Evolutionary conservation across 2,888 invertebrate genomes (phyloP).

Genomic region (Ctenicera cuprea): DNA sequence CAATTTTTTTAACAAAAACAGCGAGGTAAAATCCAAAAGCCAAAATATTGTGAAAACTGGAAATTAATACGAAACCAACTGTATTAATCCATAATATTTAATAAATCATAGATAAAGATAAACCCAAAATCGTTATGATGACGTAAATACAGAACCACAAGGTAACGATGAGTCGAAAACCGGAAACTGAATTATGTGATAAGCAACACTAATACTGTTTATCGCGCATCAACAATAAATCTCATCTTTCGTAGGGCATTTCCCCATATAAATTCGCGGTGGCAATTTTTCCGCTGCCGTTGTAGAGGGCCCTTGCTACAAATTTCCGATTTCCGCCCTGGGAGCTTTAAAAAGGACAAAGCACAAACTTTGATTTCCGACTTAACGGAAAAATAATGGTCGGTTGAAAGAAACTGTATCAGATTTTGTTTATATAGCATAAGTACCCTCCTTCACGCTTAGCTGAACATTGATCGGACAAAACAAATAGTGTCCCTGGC

Average conservation of each 20-base stretch:
- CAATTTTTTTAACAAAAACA: too few species aligned
- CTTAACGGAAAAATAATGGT: conserved; percentile 54
- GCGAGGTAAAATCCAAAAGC: neutral
- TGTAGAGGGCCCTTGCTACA: conserved; percentile 47
- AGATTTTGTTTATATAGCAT: conserved; percentile 53
- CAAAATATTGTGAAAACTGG: neutral
- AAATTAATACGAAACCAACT: neutral
- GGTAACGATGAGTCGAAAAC: conserved; percentile 30
- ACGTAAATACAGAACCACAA: neutral
- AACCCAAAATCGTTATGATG: neutral
- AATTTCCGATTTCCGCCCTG: conserved; percentile 54
- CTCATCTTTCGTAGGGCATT: conserved; percentile 43
- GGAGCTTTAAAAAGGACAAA: conserved; percentile 50
- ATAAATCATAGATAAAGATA: neutral
- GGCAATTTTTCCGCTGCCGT: conserved; percentile 45
- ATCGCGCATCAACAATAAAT: conserved; percentile 49
- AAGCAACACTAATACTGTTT: conserved; percentile 45
- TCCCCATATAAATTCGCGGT: conserved; percentile 49
- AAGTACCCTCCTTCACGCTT: conserved; percentile 50
- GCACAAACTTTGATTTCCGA: conserved; percentile 52
- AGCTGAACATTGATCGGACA: conserved; percentile 47
- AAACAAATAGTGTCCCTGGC: conserved; percentile 43
- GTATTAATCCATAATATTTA: neutral
- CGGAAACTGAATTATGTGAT: conserved; percentile 47
- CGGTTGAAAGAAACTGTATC: conserved; percentile 49